phyloP scores from a whole-genome alignment of 2,797 vertebrate genomes.

The Gymnopithys bicolor region DNA sequence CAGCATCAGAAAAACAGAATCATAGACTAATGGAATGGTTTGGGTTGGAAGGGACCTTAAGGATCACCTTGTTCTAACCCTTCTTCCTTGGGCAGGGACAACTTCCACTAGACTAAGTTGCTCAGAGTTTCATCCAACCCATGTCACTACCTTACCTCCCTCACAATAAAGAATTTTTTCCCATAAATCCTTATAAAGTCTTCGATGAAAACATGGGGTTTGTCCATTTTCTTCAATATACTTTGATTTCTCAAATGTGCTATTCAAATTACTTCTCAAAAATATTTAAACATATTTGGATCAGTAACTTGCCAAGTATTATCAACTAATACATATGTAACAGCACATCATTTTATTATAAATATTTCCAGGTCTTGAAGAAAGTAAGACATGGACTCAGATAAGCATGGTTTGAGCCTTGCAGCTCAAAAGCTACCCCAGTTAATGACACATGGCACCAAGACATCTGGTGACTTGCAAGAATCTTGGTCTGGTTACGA shows the following conservation, averaged over 20 bases:
- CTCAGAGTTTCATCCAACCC: background rate
- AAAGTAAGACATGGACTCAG: background rate
- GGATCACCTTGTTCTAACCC: background rate
- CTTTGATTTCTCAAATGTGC: background rate
- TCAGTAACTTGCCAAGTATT: background rate
- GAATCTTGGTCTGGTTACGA: background rate
- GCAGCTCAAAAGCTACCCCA: background rate
- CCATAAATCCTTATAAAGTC: background rate
- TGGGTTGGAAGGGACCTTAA: background rate
- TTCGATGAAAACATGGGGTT: background rate
- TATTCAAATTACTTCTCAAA: background rate
- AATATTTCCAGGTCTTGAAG: background rate
- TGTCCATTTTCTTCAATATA: background rate
- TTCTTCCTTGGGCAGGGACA: background rate
- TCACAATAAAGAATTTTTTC: background rate
- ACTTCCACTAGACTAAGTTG: accelerated
- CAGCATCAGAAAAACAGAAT: background rate
- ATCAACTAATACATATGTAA: background rate
- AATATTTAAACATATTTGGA: background rate
- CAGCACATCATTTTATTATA: background rate
- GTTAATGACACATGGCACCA: background rate
- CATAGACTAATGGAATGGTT: background rate
- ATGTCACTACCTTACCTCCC: accelerated
- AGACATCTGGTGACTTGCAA: background rate
- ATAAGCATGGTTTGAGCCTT: background rate